These are phyloP conservation scores for Danionella cerebrum DNA, from an alignment of 2,113 vertebrate species.

Conservation along the genomic window DNA sequence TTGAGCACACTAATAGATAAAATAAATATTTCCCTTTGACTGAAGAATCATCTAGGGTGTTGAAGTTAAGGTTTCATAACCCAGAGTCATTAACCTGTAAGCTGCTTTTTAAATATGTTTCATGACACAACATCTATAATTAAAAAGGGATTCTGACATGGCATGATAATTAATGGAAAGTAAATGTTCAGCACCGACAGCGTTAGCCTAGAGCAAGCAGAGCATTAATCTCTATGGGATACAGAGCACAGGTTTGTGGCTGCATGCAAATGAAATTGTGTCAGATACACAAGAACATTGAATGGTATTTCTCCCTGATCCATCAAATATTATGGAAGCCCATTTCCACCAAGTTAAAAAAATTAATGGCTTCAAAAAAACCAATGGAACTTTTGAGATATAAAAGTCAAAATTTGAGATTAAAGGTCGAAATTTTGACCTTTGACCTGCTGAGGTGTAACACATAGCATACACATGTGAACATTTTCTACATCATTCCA, in stretches of 20 bases:
- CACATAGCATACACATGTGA: too few relatives aligned
- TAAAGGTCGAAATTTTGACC: too few relatives aligned
- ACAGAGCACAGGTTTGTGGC: neutral
- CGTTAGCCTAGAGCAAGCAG: neutral
- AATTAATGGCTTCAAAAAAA: too few relatives aligned
- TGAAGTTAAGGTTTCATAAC: constrained; percentile 30
- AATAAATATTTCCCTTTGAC: constrained; percentile 44
- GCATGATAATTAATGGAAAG: constrained; percentile 31
- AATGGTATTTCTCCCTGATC: neutral
- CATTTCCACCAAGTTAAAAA: too few relatives aligned
- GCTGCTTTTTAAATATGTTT: constrained; percentile 25
- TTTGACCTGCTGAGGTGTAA: too few relatives aligned
- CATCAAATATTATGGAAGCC: neutral
- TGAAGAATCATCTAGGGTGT: constrained; percentile 44
- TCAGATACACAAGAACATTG: neutral
- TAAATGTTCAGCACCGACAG: constrained; percentile 8
- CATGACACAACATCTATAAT: constrained; percentile 31
- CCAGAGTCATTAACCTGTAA: constrained; percentile 25
- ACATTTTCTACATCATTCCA: too few relatives aligned
- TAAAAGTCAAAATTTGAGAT: too few relatives aligned
- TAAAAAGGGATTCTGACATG: constrained; percentile 16
- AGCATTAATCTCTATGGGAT: neutral
- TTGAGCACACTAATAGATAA: constrained; percentile 9
- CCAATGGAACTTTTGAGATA: too few relatives aligned
- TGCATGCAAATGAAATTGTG: neutral